A percentile compares a stretch with the other conserved stretches of the same genome.
These are phyloP conservation scores for Enteromius trimaculatus DNA, from an alignment of 2,797 vertebrate genomes.

Conservation along the genomic window DNA sequence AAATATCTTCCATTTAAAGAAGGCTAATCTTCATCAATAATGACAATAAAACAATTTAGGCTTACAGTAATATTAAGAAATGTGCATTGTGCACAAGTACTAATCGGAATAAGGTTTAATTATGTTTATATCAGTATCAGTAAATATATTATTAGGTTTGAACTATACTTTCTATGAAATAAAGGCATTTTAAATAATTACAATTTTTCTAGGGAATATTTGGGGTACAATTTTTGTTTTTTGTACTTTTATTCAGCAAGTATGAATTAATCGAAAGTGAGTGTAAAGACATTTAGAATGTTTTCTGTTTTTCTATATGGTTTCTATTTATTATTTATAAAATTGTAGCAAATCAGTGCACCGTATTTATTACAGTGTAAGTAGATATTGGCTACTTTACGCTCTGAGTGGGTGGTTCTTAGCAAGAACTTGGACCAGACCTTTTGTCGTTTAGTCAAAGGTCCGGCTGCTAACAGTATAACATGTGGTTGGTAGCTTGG, in stretches of 20 bases:
- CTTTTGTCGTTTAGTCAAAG: not conserved
- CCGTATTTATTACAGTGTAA: not conserved
- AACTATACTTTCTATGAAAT: no score
- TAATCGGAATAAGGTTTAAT: not conserved
- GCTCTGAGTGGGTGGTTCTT: not conserved
- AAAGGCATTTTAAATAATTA: no score
- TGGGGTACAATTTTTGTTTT: not conserved
- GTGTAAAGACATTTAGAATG: not conserved
- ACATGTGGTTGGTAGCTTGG: not conserved
- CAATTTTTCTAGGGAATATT: no score
- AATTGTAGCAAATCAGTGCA: not conserved
- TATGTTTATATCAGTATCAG: not conserved
- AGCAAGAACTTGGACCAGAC: not conserved
- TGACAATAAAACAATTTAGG: not conserved
- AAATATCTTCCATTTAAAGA: not conserved
- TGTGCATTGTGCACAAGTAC: not conserved
- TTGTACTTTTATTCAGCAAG: not conserved
- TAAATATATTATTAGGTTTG: no score
- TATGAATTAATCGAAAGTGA: not conserved
- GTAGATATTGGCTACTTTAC: not conserved
- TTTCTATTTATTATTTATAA: not conserved
- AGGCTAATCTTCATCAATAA: not conserved
- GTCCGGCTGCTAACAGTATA: not conserved
- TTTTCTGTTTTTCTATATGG: not conserved
- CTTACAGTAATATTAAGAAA: constrained; percentile 2